phyloP scores from a whole-genome alignment of 2,113 vertebrate genomes.

The Steatornis caripensis region DNA sequence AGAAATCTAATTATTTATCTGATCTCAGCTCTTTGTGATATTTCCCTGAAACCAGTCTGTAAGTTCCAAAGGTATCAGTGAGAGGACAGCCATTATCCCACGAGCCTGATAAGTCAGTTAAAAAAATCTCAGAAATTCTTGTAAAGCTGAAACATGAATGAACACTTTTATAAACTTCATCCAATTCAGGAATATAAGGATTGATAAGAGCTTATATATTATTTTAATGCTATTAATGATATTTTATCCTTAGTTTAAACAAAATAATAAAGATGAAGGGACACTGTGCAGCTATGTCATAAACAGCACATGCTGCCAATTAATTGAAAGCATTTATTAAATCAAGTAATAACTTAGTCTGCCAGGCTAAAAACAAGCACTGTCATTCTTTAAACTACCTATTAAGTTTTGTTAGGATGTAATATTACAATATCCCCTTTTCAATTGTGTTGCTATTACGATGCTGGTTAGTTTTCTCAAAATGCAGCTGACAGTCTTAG shows the following conservation, averaged over 20 bases:
- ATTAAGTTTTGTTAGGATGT: not conserved
- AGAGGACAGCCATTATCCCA: not conserved
- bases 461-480: not conserved
- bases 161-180: not conserved
- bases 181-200: not conserved
- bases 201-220: not conserved
- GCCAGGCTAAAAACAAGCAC: not conserved
- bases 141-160: not conserved
- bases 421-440: not conserved
- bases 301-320: not conserved
- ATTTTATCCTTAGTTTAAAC: not conserved
- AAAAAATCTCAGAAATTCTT: not conserved
- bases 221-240: not conserved
- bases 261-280: not conserved
- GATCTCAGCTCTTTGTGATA: not conserved
- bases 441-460: constrained; percentile 10
- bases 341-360: not conserved
- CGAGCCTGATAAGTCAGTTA: not conserved
- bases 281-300: not conserved
- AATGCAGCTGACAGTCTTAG: not conserved
- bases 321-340: constrained; percentile 2
- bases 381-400: not conserved
- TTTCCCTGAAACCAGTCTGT: not conserved
- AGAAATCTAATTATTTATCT: not conserved
- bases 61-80: not conserved